Evolutionary conservation across 2,888 invertebrate species (phyloP).

Genomic region (Drymonia ruficornis): DNA sequence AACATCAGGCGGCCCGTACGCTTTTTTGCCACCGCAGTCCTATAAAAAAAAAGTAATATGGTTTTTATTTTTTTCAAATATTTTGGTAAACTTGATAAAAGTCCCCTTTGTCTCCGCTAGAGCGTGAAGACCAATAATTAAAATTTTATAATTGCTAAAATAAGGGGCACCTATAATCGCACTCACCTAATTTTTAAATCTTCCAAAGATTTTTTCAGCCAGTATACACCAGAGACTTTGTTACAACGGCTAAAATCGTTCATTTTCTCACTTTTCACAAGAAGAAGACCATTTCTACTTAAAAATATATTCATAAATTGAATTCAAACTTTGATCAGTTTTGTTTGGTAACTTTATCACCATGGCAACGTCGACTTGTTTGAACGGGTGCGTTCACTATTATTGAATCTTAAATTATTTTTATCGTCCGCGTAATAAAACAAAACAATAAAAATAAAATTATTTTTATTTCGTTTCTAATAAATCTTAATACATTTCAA

Average conservation of each 20-base stretch:
- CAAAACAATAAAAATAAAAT: conserved; percentile 5
- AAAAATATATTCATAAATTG: no score
- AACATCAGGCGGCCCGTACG: no score
- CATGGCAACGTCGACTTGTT: conserved; percentile 15
- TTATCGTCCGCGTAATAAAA: not conserved
- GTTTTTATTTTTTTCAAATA: no score
- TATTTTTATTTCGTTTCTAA: not conserved
- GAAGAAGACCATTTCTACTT: not conserved
- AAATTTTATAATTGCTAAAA: no score
- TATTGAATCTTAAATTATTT: no score
- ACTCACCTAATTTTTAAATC: conserved; percentile 81
- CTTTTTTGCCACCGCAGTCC: no score
- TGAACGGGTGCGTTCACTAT: not conserved
- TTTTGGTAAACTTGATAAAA: no score
- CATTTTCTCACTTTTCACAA: conserved; percentile 45
- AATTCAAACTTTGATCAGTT: conserved; percentile 1
- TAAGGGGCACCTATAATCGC: no score
- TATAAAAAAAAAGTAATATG: no score
- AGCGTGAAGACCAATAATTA: no score
- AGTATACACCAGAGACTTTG: conserved; percentile 76
- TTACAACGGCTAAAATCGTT: conserved; percentile 65
- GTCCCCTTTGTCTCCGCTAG: no score
- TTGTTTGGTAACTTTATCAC: conserved; percentile 13
- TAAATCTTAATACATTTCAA: not conserved
- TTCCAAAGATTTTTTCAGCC: conserved; percentile 76